A percentile compares a stretch with the other conserved stretches of the same genome.
Conservation (phyloP, 2,113 vertebrate genomes). For the Pyrgilauda ruficollis region DNA sequence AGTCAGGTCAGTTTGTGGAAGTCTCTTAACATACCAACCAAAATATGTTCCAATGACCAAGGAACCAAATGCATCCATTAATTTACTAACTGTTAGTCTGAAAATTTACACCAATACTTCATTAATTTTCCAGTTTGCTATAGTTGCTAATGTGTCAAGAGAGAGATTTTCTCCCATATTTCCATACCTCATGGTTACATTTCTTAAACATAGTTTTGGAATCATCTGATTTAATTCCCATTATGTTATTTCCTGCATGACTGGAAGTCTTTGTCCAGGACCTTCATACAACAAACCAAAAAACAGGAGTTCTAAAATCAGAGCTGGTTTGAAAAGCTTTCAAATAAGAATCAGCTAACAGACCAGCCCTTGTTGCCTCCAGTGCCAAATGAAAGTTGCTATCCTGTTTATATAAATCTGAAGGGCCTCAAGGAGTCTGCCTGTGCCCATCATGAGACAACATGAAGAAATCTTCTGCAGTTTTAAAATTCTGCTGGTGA, state of each 20-base stretch:
- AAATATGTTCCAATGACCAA: neutral
- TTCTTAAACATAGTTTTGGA: neutral
- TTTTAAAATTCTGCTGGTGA: neutral
- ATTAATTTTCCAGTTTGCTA: neutral
- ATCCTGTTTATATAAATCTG: neutral
- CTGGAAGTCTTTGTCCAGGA: neutral
- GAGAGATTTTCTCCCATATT: neutral
- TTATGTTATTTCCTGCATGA: neutral
- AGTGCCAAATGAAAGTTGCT: neutral
- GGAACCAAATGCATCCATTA: neutral
- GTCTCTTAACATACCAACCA: neutral
- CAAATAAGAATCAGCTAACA: neutral
- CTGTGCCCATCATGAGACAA: neutral
- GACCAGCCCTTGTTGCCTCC: neutral
- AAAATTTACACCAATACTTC: neutral
- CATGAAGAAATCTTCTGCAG: neutral
- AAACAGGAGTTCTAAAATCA: neutral
- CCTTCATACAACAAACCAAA: neutral
- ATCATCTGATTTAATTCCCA: neutral
- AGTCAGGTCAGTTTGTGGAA: neutral
- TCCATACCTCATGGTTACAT: neutral
- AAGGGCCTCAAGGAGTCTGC: neutral
- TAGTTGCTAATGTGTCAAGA: neutral
- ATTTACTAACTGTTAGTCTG: neutral
- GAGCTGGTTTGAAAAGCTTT: neutral